These are phyloP conservation scores for Natrix natrix DNA, from an alignment of 2,797 vertebrate species.

Conservation along the genomic window DNA sequence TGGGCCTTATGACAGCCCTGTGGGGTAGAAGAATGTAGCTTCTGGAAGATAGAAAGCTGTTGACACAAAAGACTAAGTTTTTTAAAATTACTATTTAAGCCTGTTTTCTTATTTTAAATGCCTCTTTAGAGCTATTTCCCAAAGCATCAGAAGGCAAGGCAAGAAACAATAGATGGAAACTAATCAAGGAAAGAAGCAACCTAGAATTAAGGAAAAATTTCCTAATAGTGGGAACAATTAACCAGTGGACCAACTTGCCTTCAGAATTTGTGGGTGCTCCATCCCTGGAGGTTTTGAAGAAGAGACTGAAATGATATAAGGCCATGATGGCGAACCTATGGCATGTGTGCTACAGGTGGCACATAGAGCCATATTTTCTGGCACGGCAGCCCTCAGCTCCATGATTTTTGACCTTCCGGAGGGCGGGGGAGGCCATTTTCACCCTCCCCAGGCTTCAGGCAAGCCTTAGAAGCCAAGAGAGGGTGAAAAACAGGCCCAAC, in stretches of 20 bases:
- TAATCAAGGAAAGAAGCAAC: neutral
- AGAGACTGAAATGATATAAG: neutral
- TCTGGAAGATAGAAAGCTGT: constrained; percentile 4
- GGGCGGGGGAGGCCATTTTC: too few relatives aligned
- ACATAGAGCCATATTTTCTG: too few relatives aligned
- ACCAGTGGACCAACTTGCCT: neutral
- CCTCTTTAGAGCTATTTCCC: neutral
- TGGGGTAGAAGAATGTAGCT: constrained; percentile 1
- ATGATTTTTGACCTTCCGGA: too few relatives aligned
- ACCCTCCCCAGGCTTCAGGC: too few relatives aligned
- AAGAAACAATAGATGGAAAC: neutral
- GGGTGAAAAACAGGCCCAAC: too few relatives aligned
- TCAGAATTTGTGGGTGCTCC: neutral
- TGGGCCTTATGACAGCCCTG: too few relatives aligned
- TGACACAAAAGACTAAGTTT: neutral
- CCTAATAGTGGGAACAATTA: neutral
- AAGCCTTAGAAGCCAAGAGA: too few relatives aligned
- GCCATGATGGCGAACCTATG: too few relatives aligned
- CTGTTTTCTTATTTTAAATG: neutral
- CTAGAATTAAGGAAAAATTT: neutral
- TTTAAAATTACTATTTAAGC: neutral
- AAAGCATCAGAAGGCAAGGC: neutral
- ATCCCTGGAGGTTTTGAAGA: neutral
- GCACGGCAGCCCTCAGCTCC: too few relatives aligned
- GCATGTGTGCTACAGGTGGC: too few relatives aligned